Evolutionary conservation across 2,113 vertebrate genomes (phyloP).

Genomic region (Athene noctua): DNA sequence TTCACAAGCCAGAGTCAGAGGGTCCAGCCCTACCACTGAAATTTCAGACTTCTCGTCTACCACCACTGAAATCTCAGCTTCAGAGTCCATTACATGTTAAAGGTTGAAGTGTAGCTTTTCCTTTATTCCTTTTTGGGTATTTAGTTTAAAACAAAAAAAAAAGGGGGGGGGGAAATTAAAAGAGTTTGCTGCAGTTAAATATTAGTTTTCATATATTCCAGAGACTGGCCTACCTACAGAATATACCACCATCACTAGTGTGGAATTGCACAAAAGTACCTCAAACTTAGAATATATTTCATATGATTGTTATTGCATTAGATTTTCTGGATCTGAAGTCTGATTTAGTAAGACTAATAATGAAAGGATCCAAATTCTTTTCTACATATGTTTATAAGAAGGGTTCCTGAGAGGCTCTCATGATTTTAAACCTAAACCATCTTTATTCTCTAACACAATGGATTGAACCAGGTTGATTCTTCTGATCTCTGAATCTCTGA

Average conservation of each 20-base stretch:
- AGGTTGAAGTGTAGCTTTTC: not conserved
- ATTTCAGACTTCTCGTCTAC: not conserved
- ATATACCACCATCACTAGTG: accelerated
- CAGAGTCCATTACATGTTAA: not conserved
- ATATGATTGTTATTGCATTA: not conserved
- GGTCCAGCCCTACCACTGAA: not conserved
- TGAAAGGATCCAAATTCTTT: not conserved
- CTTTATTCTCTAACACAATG: not conserved
- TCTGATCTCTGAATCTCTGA: not conserved
- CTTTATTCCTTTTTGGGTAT: not conserved
- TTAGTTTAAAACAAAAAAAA: not conserved
- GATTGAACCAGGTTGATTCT: not conserved
- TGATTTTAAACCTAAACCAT: not conserved
- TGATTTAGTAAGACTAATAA: not conserved
- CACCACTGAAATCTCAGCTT: not conserved
- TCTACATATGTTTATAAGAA: not conserved
- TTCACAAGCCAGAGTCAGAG: not conserved
- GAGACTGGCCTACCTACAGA: not conserved
- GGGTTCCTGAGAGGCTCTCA: not conserved
- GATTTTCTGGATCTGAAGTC: not conserved
- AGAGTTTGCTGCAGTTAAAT: not conserved
- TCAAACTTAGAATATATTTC: not conserved
- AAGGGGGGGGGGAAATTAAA: too few relatives aligned
- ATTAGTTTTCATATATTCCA: not conserved
- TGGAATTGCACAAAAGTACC: not conserved